These are phyloP conservation scores for Lamprotornis superbus DNA, from an alignment of 2,113 vertebrate genomes.

Conservation along the genomic window DNA sequence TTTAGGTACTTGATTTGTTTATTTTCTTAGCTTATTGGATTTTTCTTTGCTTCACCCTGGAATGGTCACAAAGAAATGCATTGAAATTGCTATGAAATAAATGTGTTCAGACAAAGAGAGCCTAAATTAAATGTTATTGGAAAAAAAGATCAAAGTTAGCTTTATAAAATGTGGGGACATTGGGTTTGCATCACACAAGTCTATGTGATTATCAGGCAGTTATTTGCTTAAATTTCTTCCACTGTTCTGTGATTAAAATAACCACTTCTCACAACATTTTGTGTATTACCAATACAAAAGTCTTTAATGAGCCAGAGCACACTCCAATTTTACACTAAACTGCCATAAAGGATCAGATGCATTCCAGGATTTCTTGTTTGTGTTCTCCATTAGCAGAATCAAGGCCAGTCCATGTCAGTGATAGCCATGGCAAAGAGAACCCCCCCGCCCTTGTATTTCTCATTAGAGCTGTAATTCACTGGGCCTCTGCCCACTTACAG, in stretches of 20 bases:
- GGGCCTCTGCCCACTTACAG: neutral
- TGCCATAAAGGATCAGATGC: neutral
- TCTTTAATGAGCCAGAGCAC: neutral
- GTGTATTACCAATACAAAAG: neutral
- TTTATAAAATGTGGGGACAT: neutral
- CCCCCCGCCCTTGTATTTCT: neutral
- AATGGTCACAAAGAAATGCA: neutral
- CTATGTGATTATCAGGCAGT: neutral
- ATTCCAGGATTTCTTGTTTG: constrained; percentile 20
- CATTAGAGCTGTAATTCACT: neutral
- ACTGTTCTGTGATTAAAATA: neutral
- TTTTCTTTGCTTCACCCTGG: neutral
- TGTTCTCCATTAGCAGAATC: neutral
- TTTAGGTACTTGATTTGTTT: neutral
- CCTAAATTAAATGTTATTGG: constrained; percentile 2
- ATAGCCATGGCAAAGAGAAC: neutral
- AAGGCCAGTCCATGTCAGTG: neutral
- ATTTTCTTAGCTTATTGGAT: neutral
- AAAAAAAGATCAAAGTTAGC: neutral
- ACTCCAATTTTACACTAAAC: neutral
- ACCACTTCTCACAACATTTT: neutral
- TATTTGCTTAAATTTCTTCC: neutral
- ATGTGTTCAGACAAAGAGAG: neutral
- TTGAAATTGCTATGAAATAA: neutral
- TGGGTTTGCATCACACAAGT: neutral